Conservation (phyloP, 2,113 vertebrate species). For the Etia nguti region DNA sequence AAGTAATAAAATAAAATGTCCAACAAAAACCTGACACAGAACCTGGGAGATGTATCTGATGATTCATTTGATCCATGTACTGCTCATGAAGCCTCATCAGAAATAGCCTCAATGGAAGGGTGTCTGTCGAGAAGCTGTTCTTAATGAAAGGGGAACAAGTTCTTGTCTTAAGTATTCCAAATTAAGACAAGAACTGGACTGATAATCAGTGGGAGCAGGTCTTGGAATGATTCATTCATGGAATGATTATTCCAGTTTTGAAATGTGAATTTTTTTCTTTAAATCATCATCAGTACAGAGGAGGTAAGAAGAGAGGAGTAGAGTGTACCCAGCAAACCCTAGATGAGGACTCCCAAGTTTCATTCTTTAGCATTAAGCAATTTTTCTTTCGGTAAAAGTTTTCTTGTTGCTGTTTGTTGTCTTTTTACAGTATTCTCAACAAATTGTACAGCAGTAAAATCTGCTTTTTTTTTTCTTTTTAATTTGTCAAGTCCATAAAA, state of each 20-base stretch:
- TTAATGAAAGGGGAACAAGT: background rate
- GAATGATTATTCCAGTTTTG: background rate
- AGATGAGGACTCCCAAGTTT: background rate
- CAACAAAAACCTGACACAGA: background rate
- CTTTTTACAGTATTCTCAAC: background rate
- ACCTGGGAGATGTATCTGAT: background rate
- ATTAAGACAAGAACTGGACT: background rate
- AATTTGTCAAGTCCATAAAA: background rate
- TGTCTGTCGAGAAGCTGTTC: background rate
- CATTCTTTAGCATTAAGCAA: background rate
- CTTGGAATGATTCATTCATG: background rate
- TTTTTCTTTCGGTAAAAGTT: background rate
- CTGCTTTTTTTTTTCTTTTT: background rate
- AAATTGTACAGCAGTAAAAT: background rate
- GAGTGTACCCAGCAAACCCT: background rate
- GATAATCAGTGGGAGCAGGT: background rate
- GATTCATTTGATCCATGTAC: background rate
- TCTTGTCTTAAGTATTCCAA: background rate
- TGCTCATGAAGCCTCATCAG: background rate
- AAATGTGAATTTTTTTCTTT: background rate
- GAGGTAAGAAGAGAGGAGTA: background rate
- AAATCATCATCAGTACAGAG: background rate
- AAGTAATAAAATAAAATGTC: background rate
- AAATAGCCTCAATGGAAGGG: background rate
- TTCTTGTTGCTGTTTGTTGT: background rate